phyloP scores from a whole-genome alignment of 2,113 vertebrate species.

The Hydrolagus affinis region DNA sequence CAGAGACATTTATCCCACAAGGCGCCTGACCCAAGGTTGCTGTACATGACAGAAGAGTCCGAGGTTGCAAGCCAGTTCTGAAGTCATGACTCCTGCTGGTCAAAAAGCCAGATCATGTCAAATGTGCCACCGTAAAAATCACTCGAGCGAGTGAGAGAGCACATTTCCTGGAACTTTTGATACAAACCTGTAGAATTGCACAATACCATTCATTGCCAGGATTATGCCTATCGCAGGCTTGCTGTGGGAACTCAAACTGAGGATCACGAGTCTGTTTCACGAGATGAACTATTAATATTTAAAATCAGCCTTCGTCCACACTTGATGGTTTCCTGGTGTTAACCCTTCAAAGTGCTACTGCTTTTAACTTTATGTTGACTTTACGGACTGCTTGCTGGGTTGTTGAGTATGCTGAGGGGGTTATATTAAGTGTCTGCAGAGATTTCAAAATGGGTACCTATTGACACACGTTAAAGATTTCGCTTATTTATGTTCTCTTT shows the following conservation, averaged over 20 bases:
- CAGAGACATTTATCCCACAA: background rate
- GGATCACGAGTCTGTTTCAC: background rate
- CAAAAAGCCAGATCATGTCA: background rate
- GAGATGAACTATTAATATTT: background rate
- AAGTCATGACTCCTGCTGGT: background rate
- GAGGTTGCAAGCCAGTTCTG: slow-evolving; percentile 23
- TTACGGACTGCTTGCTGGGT: background rate
- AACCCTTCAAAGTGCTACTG: background rate
- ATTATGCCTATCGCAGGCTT: background rate
- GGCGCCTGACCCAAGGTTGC: background rate
- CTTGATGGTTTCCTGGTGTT: background rate
- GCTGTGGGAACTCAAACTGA: background rate
- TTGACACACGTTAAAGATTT: background rate
- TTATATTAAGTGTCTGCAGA: background rate
- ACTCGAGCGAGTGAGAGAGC: background rate
- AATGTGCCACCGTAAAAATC: background rate
- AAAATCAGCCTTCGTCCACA: background rate
- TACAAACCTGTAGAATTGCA: background rate
- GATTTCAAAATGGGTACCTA: background rate
- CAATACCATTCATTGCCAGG: background rate
- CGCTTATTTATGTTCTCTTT: slow-evolving; percentile 18
- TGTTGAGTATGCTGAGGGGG: background rate
- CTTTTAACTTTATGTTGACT: background rate
- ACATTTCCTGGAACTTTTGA: background rate
- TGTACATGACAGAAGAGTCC: slow-evolving; percentile 9